Percentiles rank a stretch among this genome's conserved stretches.
phyloP scores from a whole-genome alignment of 1,140 invertebrate genomes.

The Diachasmimorpha longicaudata region DNA sequence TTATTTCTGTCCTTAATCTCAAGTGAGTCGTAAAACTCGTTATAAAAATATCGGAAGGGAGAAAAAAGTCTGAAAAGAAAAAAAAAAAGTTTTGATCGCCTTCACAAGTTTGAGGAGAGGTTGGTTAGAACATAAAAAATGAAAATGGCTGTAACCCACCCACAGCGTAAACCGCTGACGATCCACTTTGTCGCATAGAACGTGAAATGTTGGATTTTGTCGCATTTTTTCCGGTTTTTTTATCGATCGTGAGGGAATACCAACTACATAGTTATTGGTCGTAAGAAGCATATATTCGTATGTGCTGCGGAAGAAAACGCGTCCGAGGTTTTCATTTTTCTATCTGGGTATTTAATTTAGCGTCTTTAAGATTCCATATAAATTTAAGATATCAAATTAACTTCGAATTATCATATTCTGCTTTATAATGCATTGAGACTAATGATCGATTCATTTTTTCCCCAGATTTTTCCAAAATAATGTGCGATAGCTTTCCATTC shows the following conservation, averaged over 20 bases:
- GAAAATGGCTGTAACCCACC: conserved; percentile 37
- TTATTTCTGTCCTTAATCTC: background rate
- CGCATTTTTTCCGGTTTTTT: conserved; percentile 27
- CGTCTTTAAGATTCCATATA: background rate
- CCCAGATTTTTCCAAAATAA: too few relatives aligned
- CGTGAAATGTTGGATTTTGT: conserved; percentile 10
- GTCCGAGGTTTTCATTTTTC: background rate
- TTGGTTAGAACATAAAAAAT: conserved; percentile 38
- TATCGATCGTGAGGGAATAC: conserved; percentile 38
- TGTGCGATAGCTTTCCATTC: too few relatives aligned
- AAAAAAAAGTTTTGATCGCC: conserved; percentile 11
- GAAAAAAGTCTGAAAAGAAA: background rate
- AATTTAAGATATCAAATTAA: background rate
- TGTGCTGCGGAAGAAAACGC: background rate
- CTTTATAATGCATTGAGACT: too few relatives aligned
- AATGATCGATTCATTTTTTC: too few relatives aligned
- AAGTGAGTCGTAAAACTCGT: background rate
- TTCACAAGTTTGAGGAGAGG: conserved; percentile 4
- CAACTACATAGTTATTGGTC: conserved; percentile 25
- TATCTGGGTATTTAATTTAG: background rate
- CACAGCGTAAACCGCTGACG: conserved; percentile 44
- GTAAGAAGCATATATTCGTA: conserved; percentile 11
- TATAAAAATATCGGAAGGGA: conserved; percentile 15
- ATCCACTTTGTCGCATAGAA: conserved; percentile 36
- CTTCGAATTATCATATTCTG: too few relatives aligned